phyloP scores from a whole-genome alignment of 2,888 invertebrate species.

The Idaea biselata region DNA sequence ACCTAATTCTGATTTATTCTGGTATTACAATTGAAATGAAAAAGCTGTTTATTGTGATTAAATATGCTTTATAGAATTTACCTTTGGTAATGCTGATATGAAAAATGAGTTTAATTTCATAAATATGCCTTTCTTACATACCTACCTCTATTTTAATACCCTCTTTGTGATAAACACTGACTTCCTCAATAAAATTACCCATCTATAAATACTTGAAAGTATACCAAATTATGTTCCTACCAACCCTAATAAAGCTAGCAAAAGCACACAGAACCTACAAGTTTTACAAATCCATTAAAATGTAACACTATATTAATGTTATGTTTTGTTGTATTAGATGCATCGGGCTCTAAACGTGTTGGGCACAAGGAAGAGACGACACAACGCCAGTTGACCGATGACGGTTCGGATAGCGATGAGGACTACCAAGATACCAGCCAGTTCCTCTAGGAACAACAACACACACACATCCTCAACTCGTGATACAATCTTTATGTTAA shows the following conservation, averaged over 20 bases:
- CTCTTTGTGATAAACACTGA: too few species aligned
- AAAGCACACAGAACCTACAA: not conserved
- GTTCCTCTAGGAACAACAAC: constrained; percentile 54
- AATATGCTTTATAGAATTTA: too few species aligned
- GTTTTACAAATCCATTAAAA: not conserved
- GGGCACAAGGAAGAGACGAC: constrained; percentile 60
- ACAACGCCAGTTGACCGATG: constrained; percentile 75
- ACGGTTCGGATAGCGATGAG: constrained; percentile 71
- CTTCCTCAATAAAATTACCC: too few species aligned
- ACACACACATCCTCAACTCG: constrained; percentile 13
- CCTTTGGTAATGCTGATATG: too few species aligned
- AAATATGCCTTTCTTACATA: too few species aligned
- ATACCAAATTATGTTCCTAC: not conserved
- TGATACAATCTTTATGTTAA: constrained; percentile 33
- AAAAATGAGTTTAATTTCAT: too few species aligned
- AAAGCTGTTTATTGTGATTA: too few species aligned
- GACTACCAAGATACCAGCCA: constrained; percentile 74
- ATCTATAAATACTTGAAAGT: too few species aligned
- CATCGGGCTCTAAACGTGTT: constrained; percentile 67
- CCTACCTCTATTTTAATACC: too few species aligned
- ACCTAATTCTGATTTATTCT: too few species aligned
- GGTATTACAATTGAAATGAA: too few species aligned
- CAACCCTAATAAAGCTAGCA: not conserved
- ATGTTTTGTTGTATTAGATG: constrained; percentile 50
- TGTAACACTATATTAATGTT: not conserved